phyloP scores from a whole-genome alignment of 2,888 invertebrate genomes.

The Himalopsyche japonica region DNA sequence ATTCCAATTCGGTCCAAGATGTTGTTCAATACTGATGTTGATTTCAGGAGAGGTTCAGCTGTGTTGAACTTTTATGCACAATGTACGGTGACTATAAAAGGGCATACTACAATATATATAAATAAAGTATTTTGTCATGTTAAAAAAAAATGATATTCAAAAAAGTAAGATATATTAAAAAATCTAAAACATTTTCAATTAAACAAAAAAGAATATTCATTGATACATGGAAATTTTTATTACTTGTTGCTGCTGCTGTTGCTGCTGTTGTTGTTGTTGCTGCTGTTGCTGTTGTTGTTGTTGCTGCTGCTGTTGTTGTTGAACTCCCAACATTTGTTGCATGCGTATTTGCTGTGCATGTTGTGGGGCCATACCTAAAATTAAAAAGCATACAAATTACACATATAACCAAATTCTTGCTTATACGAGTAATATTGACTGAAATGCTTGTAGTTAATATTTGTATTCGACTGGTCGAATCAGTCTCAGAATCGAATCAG shows the following conservation, averaged over 20 bases:
- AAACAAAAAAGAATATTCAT: conserved; percentile 42
- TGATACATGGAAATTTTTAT: conserved; percentile 47
- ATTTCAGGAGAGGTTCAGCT: too few species aligned
- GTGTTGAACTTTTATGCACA: too few species aligned
- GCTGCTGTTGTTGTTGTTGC: conserved; percentile 42
- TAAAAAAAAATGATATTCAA: too few species aligned
- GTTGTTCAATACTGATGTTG: too few species aligned
- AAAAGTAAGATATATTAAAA: too few species aligned
- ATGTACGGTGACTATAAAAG: too few species aligned
- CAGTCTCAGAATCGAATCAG: too few species aligned
- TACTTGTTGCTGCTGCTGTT: conserved; percentile 42
- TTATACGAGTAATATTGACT: neutral
- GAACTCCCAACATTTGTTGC: conserved; percentile 41
- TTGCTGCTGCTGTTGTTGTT: conserved; percentile 44
- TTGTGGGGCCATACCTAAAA: conserved; percentile 29
- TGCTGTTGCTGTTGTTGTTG: conserved; percentile 48
- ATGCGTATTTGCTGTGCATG: conserved; percentile 37
- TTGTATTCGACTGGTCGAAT: too few species aligned
- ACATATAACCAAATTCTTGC: too few species aligned
- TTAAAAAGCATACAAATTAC: neutral
- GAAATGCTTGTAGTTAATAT: neutral
- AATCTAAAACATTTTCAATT: conserved; percentile 43
- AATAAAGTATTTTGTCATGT: too few species aligned
- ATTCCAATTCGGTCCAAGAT: too few species aligned
- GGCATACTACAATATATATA: too few species aligned